A percentile compares a stretch with the other conserved stretches of the same genome.
These are phyloP conservation scores for Papilio polytes DNA, from an alignment of 1,140 invertebrate species.

Conservation along the genomic window DNA sequence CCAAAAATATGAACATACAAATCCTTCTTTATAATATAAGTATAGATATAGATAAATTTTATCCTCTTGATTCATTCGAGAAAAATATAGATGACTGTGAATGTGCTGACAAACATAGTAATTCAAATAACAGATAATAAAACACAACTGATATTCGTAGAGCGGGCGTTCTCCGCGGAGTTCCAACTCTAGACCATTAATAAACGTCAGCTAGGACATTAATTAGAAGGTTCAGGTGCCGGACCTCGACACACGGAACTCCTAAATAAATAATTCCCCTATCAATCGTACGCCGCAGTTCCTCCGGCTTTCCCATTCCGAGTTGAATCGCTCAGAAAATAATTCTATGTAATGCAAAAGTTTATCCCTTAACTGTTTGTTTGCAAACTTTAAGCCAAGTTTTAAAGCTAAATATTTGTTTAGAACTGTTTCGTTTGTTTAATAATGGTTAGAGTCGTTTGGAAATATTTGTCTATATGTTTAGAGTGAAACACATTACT, in stretches of 20 bases:
- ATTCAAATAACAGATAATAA: background rate
- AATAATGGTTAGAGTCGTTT: background rate
- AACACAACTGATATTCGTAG: background rate
- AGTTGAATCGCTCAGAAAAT: slow-evolving; percentile 35
- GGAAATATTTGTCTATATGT: background rate
- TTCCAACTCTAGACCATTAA: slow-evolving; percentile 47
- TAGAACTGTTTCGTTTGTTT: slow-evolving; percentile 4
- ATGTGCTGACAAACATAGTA: background rate
- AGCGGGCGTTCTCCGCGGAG: background rate
- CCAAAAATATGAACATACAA: too few relatives aligned
- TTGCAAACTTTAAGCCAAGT: slow-evolving; percentile 7
- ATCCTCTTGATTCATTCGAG: background rate
- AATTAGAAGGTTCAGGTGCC: slow-evolving; percentile 53
- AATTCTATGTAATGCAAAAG: slow-evolving; percentile 8
- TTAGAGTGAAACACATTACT: background rate
- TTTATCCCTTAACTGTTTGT: slow-evolving; percentile 32
- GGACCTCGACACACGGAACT: slow-evolving; percentile 45
- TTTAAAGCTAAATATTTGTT: slow-evolving; percentile 26
- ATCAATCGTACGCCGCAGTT: slow-evolving; percentile 45
- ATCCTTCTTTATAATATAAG: too few relatives aligned
- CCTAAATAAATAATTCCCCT: slow-evolving; percentile 51
- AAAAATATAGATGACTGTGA: background rate
- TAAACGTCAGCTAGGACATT: slow-evolving; percentile 52
- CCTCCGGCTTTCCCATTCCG: slow-evolving; percentile 27
- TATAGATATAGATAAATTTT: too few relatives aligned